Evolutionary conservation across 2,113 vertebrate genomes (phyloP).

Genomic region (Chionis minor): DNA sequence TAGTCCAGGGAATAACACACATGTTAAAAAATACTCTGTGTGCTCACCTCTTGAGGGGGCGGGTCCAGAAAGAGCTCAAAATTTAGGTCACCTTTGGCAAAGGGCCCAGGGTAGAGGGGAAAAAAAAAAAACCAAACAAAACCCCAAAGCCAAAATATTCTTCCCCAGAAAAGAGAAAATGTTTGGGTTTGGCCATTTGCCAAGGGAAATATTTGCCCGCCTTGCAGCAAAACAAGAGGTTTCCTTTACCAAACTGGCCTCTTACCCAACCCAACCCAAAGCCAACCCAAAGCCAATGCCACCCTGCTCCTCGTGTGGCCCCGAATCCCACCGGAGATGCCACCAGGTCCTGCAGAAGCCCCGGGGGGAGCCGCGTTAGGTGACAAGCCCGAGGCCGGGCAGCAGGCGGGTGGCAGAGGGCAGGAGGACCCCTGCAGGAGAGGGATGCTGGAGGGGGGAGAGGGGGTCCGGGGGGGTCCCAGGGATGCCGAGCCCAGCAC

Average conservation of each 20-base stretch:
- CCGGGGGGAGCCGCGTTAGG: accelerated
- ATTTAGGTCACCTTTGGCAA: not conserved
- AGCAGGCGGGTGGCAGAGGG: not conserved
- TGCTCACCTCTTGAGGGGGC: not conserved
- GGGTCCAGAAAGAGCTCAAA: not conserved
- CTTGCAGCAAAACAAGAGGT: not conserved
- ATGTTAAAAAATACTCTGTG: accelerated
- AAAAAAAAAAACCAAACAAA: not conserved
- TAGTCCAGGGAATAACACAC: not conserved
- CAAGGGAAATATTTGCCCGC: not conserved
- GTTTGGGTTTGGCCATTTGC: not conserved
- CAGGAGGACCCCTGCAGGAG: not conserved
- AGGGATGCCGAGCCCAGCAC: not conserved
- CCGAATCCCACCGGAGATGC: not conserved
- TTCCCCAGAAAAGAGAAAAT: not conserved
- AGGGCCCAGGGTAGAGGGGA: accelerated
- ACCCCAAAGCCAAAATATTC: not conserved
- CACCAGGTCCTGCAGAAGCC: not conserved
- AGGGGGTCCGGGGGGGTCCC: not conserved
- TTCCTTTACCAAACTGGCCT: not conserved
- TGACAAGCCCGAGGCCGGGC: not conserved
- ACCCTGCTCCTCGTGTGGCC: not conserved
- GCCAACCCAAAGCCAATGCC: not conserved
- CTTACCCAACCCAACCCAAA: not conserved
- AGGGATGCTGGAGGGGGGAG: accelerated